phyloP scores from a whole-genome alignment of 1,140 invertebrate genomes.

The Phthorimaea operculella region DNA sequence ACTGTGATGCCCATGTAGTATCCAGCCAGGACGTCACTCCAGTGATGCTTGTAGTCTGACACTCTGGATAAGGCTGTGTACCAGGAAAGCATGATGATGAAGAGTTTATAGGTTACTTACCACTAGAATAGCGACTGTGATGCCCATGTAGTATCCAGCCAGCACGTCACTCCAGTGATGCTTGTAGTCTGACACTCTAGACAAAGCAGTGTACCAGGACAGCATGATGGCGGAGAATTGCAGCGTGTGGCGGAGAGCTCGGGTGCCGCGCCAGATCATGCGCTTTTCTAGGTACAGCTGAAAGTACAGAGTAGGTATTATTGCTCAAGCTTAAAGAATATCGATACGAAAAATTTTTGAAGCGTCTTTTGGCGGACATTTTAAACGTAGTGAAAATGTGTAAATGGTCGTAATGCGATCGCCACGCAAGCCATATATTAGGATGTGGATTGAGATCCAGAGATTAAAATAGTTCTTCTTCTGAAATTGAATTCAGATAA shows the following conservation, averaged over 20 bases:
- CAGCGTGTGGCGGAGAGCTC: conserved; percentile 79
- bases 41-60: conserved; percentile 97
- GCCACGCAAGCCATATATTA: no score
- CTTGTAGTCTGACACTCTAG: conserved; percentile 93
- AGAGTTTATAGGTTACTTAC: conserved; percentile 67
- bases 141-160: conserved; percentile 68
- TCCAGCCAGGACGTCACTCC: conserved; percentile 79
- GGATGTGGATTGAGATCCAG: no score
- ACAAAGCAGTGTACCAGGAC: conserved; percentile 84
- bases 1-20: conserved; percentile 64
- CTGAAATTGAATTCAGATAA: no score
- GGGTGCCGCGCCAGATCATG: conserved; percentile 77
- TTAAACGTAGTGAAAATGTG: no score
- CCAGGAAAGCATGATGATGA: conserved; percentile 79
- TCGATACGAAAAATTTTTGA: no score
- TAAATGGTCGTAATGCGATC: no score
- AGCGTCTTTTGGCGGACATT: no score
- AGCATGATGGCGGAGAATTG: conserved; percentile 79
- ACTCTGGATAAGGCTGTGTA: conserved; percentile 86
- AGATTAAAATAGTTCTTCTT: no score
- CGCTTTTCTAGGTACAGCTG: conserved; percentile 87
- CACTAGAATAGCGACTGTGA: conserved; percentile 66
- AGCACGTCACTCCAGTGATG: conserved; percentile 92
- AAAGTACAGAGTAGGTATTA: conserved; percentile 46
- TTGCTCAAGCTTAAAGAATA: no score